Base-by-base conservation (phyloP, 1,140 invertebrate species). In the Trissolcus basalis region DNA sequence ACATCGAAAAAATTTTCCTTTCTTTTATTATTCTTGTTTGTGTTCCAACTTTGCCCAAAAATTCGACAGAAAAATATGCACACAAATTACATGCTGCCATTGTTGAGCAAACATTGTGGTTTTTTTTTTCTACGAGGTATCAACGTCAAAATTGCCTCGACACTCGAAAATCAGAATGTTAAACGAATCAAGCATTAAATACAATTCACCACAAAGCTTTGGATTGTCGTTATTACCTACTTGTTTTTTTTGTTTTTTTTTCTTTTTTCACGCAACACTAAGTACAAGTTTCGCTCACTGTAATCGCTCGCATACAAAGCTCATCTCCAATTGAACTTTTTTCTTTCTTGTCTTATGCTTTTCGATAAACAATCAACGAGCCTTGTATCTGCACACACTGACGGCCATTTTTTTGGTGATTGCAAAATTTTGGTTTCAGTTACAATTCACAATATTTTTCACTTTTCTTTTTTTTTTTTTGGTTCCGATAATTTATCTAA, bases 161-260 rank as follows among this genome's bases (percentile, higher is more conserved):
- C 47, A 16, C 14, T 81, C 77, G 70, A 79, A 70, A 74, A 81
- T 86, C 80, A 81, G 80, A 86, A 86, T 80, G 78, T 80, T 81
- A 81, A 77, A 70, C 54, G 81, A 77, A 85, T 85, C 84, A 79
- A 80, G 84, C 80, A 85, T 82, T 85, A 43, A 74, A 80, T 78
- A 78, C 70, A 78, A 75, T 79, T 85, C 77, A 84, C 84, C 85
- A 87, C 86, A 86, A 88, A 86, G 85, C 85, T 83, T 87, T 81
- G 85, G 86, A 88, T 88, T 87, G 87, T 88, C 87, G 73, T 81
- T 84, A 80, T 79, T 79, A 79, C 70, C 68, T 81, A 77, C 64
- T 71, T 27, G 19, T 27, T 27, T 27, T 27, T 27, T 27, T 27
- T 27, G 48, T 60, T 51, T 73, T 27, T 27, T 27, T 27, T 27